Evolutionary conservation across 2,797 vertebrate genomes (phyloP), one percentile per base, ranked within the genome.

Genomic region (Brotula barbata): DNA sequence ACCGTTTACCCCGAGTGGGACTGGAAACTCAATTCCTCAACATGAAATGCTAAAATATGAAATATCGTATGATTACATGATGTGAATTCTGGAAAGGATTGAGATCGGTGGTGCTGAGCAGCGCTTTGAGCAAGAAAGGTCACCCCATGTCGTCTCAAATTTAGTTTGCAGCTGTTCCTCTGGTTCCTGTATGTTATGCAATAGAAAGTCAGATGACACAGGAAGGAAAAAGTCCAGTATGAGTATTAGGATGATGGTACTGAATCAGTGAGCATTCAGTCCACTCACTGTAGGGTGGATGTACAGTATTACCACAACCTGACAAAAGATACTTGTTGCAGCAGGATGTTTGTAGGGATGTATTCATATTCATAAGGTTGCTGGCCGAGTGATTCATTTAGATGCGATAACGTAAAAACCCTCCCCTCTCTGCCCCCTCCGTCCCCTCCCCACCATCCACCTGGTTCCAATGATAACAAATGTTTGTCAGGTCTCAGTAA

Each of bases 81-180:
- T 40, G 22, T 11, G 36, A 17, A 16, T 21, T 12, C 40, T 15
- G 14, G 21, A 52, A 31, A 40, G 5, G 19, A 33, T 6, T 25
- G 25, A 33, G 12, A 31, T 7, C 25, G 9, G 17, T 25, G 17
- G 5, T 50, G n/a, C 14, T 28, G 8, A 15, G 25, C 45, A 48
- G 20, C 43, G 16, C n/a, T 15, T 19, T 8, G 44, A 52, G 50
- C 25, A 59, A 13, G 48, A 34, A 34, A 25, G 20, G 37, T 37
- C 20, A 8, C 49, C 20, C 9, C 49, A 39, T 39, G 49, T 4
- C 37, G 49, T 17, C 34, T 20, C 21, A 44, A 21, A 60, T 41
- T 61, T 61, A 42, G 61, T 42, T 47, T 66, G 40, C 55, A 78
- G 64, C 61, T 72, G 68, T 7, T 6, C 19, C 50, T 37, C 1